phyloP scores from a whole-genome alignment of 2,797 vertebrate genomes.

The Micromesistius poutassou region DNA sequence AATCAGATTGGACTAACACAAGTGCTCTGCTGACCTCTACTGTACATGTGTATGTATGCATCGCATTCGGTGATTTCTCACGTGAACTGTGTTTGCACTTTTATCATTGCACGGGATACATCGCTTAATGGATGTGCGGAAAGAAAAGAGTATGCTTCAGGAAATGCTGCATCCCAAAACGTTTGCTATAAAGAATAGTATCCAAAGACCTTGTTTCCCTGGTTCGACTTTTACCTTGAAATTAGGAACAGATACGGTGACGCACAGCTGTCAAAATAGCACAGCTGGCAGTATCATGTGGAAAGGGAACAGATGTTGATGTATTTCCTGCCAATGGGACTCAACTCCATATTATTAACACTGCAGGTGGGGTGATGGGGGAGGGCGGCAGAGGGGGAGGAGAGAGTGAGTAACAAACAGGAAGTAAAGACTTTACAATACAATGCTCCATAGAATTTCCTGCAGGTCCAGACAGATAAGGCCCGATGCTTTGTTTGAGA shows the following conservation, averaged over 20 bases:
- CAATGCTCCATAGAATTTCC: conserved; percentile 69
- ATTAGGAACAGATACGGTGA: conserved; percentile 65
- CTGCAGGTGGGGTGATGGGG: conserved; percentile 68
- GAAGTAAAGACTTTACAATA: conserved; percentile 69
- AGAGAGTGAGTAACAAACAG: conserved; percentile 71
- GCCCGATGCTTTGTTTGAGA: conserved; percentile 67
- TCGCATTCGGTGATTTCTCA: conserved; percentile 5
- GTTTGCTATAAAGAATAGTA: conserved; percentile 10
- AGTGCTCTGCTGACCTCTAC: conserved; percentile 57
- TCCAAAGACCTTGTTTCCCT: conserved; percentile 65
- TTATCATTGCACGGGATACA: conserved; percentile 5
- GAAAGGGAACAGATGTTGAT: conserved; percentile 63
- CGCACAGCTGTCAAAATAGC: conserved; percentile 60
- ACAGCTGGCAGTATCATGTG: conserved; percentile 41
- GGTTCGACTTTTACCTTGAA: conserved; percentile 71
- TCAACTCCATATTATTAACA: conserved; percentile 61
- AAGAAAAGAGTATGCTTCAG: neutral
- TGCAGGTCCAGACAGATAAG: conserved; percentile 74
- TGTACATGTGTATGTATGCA: conserved; percentile 32
- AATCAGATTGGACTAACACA: neutral
- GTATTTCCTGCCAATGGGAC: conserved; percentile 52
- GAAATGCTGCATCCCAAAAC: neutral
- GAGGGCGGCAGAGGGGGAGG: conserved; percentile 36
- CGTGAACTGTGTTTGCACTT: neutral
- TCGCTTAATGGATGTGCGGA: neutral